These are phyloP conservation scores for Siderastrea radians DNA, from an alignment of 92 coral and sea anemone genomes.

Conservation along the genomic window DNA sequence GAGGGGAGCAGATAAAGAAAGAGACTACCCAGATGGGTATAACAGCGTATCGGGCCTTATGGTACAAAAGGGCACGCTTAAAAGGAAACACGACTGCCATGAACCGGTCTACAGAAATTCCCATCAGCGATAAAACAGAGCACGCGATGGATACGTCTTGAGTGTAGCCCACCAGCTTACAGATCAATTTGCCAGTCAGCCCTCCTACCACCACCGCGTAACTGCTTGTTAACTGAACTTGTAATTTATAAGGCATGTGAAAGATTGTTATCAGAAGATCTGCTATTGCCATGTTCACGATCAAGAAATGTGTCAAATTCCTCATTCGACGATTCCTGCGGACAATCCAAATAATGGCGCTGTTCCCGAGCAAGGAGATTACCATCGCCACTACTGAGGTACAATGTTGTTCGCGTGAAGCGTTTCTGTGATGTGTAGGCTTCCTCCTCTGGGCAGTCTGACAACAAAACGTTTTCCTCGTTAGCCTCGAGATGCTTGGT, in stretches of 20 bases:
- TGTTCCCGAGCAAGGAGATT: constrained; percentile 26
- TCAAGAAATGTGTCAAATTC: constrained; percentile 40
- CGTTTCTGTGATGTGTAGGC: constrained; percentile 7
- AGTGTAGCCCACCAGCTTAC: constrained; percentile 43
- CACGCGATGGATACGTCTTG: constrained; percentile 71
- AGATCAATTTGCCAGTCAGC: not conserved
- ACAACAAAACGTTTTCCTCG: not conserved
- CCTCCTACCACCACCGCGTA: constrained; percentile 7
- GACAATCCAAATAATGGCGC: constrained; percentile 11
- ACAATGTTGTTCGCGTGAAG: constrained; percentile 3
- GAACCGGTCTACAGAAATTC: constrained; percentile 76
- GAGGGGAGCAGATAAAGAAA: constrained; percentile 69
- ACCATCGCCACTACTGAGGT: constrained; percentile 19
- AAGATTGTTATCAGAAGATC: constrained; percentile 45
- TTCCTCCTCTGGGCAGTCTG: constrained; percentile 23
- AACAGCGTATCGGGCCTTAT: constrained; percentile 44
- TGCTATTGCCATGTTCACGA: constrained; percentile 55
- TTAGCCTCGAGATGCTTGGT: not conserved
- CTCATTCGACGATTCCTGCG: constrained; percentile 40
- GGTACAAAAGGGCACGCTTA: constrained; percentile 48
- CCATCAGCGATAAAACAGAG: constrained; percentile 67
- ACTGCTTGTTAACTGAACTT: constrained; percentile 29
- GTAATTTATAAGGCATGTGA: constrained; percentile 57
- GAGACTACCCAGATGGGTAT: constrained; percentile 65
- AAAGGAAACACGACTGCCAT: constrained; percentile 71